phyloP scores from a whole-genome alignment of 1,140 invertebrate species.

The Galleria mellonella region DNA sequence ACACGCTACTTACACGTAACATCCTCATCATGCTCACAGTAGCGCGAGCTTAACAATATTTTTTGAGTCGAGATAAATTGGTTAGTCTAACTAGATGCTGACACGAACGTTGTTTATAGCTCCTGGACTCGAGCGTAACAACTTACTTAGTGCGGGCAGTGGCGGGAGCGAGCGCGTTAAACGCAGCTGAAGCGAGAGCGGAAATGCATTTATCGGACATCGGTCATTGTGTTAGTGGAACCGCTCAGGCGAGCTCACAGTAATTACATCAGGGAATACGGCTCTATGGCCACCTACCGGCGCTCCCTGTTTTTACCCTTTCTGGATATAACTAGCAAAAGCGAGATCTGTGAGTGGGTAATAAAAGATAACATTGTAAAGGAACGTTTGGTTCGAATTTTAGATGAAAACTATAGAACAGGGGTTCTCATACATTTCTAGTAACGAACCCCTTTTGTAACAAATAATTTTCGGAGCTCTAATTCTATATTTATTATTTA shows the following conservation, averaged over 20 bases:
- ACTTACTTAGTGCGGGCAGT: constrained; percentile 20
- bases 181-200: constrained; percentile 9
- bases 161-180: constrained; percentile 4
- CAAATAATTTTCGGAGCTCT: too few relatives aligned
- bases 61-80: constrained; percentile 40
- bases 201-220: constrained; percentile 21
- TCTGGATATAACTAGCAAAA: neutral
- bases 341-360: constrained; percentile 5
- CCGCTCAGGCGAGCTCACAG: constrained; percentile 40
- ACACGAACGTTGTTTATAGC: constrained; percentile 45
- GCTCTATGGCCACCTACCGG: constrained; percentile 16
- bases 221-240: constrained; percentile 55
- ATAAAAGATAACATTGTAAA: constrained; percentile 3
- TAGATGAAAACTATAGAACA: too few relatives aligned
- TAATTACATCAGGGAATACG: constrained; percentile 68
- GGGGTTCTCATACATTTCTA: too few relatives aligned
- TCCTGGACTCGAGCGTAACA: constrained; percentile 26
- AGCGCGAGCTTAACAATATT: constrained; percentile 6
- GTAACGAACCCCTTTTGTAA: too few relatives aligned
- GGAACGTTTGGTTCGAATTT: neutral
- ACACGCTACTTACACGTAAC: constrained; percentile 4
- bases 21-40: neutral
- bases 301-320: constrained; percentile 26
- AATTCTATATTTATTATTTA: too few relatives aligned
- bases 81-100: constrained; percentile 46